Evolutionary conservation across 2,888 invertebrate genomes (phyloP).

Genomic region (Watsonalla binaria): DNA sequence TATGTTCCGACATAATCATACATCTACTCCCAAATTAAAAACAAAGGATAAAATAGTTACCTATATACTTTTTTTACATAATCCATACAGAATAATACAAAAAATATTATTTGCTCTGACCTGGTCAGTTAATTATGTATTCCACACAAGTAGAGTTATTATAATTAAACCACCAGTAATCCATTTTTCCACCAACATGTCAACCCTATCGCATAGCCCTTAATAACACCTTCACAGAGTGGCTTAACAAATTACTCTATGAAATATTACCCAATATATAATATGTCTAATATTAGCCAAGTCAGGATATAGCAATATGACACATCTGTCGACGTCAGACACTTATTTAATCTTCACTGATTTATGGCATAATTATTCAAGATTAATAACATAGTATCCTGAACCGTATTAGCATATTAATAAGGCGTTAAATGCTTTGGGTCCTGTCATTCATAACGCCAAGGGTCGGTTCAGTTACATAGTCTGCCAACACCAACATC

Average conservation of each 20-base stretch:
- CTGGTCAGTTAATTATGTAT: no score
- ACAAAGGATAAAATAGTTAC: no score
- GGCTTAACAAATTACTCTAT: conserved; percentile 20
- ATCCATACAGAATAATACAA: no score
- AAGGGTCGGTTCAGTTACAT: conserved; percentile 20
- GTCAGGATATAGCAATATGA: conserved; percentile 26
- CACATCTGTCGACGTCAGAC: conserved; percentile 36
- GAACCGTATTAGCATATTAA: conserved; percentile 11
- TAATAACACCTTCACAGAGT: conserved; percentile 7
- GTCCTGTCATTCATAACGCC: conserved; percentile 10
- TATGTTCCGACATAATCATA: no score
- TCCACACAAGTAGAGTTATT: no score
- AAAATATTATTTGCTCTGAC: no score
- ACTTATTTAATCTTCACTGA: conserved; percentile 44
- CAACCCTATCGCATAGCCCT: not conserved
- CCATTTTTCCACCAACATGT: not conserved
- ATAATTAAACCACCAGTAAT: no score
- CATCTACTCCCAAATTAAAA: no score
- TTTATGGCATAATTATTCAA: conserved; percentile 40
- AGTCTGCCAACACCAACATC: conserved; percentile 23
- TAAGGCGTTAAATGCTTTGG: conserved; percentile 12
- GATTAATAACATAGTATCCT: conserved; percentile 13
- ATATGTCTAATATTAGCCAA: conserved; percentile 15
- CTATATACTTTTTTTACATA: no score
- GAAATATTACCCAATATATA: conserved; percentile 21